phyloP scores from a whole-genome alignment of 2,888 invertebrate species.

The Nomada fucata region DNA sequence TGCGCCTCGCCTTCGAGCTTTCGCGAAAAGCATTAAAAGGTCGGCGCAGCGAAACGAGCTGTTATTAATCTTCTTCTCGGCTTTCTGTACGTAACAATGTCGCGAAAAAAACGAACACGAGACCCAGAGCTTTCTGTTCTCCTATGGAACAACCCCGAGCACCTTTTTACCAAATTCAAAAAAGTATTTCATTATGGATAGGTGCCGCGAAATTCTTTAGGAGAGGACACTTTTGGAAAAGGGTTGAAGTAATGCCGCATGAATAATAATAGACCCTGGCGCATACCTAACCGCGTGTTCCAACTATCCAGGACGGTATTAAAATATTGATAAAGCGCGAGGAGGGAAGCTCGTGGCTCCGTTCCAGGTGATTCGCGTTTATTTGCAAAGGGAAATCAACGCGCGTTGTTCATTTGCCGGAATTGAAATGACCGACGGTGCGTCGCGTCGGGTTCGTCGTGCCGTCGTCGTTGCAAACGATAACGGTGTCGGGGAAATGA shows the following conservation, averaged over 20 bases:
- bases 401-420: conserved; percentile 57
- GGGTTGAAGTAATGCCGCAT: no score
- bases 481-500: conserved; percentile 69
- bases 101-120: not conserved
- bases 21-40: conserved; percentile 36
- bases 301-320: no score
- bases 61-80: conserved; percentile 30
- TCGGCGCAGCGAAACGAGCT: not conserved
- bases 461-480: conserved; percentile 27
- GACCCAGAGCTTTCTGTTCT: conserved; percentile 14
- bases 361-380: not conserved
- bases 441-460: conserved; percentile 25
- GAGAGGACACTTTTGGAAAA: no score
- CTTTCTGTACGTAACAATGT: not conserved
- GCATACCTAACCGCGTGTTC: no score
- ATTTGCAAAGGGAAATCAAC: conserved; percentile 14
- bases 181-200: not conserved
- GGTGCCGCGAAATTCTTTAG: no score
- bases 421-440: conserved; percentile 59
- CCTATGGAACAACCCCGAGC: conserved; percentile 38
- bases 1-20: not conserved
- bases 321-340: no score
- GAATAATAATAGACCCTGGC: no score
- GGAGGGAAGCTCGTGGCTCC: no score
- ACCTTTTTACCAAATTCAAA: not conserved